Evolutionary conservation across 2,797 vertebrate species (phyloP), one percentile per base, ranked within the genome.

Genomic region (Apogon talboti): DNA sequence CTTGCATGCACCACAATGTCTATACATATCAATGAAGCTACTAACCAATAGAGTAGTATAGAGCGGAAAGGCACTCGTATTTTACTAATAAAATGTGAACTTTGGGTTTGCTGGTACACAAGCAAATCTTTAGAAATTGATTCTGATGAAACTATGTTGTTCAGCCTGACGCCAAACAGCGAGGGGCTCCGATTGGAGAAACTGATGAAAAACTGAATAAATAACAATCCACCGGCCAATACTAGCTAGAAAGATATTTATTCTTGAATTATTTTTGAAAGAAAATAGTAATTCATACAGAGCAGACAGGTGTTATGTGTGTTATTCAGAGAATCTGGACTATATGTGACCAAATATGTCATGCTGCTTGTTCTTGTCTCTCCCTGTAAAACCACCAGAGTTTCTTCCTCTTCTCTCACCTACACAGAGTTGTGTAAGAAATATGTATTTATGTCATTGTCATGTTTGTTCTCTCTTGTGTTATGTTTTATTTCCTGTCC

Each of bases 1-100:
- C 85, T 87, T 85, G 90, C 90, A 91, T 89, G 90, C 77, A 85
- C 63, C 72, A 83, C 79, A 62, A 78, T 74, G 72, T 73, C 56
- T 80, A 75, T 77, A 90, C 87, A 90, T 90, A 83, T 90, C 87
- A 85, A 79, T 60, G 49, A 86, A 81, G 84, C 87, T 85, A 87
- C 85, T 87, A 90, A 92, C 90, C 87, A 91, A 88, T 79, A 80
- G 79, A 87, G 73, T 86, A 86, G 81, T 82, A 14, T 50, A 69
- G 56, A 38, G 44, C 9, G 42, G 61, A 75, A 86, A 61, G 67
- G 63, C 79, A 79, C 83, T 80, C 85, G 66, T 84, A 68, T 85
- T 83, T 78, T 83, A 83, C 54, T 76, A 74, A 73, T 58, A 18
- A 63, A 82, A 81, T 79, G 71, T 84, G 84, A 85, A 85, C 28